Percentiles rank a stretch among this genome's conserved stretches.
These are phyloP conservation scores for Drosophila sproati DNA, from an alignment of 1,140 invertebrate species.

Conservation along the genomic window DNA sequence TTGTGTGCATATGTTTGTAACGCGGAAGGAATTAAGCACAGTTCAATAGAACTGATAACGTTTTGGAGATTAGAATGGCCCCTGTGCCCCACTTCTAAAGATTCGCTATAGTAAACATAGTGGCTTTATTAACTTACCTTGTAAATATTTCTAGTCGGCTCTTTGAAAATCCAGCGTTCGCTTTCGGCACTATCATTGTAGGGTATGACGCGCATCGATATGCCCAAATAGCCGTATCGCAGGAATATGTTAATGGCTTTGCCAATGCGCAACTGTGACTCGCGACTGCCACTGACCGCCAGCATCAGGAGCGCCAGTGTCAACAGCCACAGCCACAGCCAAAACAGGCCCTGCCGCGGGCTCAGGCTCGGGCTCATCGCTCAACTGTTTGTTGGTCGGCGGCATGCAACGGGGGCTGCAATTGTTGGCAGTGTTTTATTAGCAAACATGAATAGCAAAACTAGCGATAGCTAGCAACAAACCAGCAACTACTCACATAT, in stretches of 20 bases:
- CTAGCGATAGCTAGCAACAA: neutral
- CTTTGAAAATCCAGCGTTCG: conserved; percentile 92
- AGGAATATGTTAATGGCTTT: conserved; percentile 90
- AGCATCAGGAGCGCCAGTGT: conserved; percentile 62
- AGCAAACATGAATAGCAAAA: neutral
- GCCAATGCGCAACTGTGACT: conserved; percentile 88
- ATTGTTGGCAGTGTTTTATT: neutral
- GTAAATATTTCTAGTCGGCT: conserved; percentile 92
- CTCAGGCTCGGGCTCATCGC: conserved; percentile 69
- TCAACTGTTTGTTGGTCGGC: conserved; percentile 53
- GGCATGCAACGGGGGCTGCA: conserved; percentile 61
- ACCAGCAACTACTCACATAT: conserved; percentile 17
- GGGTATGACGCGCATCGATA: conserved; percentile 93
- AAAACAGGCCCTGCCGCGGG: conserved; percentile 63
- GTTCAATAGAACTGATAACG: neutral
- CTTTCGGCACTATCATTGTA: conserved; percentile 88
- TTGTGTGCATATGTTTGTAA: no score
- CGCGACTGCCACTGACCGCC: conserved; percentile 73
- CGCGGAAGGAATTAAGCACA: neutral
- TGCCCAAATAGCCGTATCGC: conserved; percentile 91
- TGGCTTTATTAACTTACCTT: conserved; percentile 54
- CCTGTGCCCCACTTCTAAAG: neutral
- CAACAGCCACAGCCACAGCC: conserved; percentile 72
- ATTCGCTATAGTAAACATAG: neutral
- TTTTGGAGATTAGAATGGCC: neutral